Evolutionary conservation across 2,113 vertebrate genomes (phyloP).

Genomic region (Oncorhynchus kisutch): DNA sequence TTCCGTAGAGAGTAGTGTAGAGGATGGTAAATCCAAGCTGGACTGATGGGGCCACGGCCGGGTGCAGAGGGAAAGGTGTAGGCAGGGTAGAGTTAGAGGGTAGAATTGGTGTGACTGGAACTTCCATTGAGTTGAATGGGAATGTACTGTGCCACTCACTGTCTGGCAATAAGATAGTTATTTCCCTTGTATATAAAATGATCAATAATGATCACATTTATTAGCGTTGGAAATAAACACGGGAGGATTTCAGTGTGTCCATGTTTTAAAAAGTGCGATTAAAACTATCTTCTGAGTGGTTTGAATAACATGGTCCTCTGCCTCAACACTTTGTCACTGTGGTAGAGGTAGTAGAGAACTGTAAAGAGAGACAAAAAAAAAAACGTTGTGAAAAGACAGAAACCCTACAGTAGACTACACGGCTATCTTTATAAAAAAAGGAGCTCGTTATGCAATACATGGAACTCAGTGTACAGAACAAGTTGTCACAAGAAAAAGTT

Average conservation of each 20-base stretch:
- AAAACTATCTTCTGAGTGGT: neutral
- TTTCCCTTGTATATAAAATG: neutral
- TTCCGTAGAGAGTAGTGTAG: slow-evolving; percentile 78
- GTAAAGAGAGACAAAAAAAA: neutral
- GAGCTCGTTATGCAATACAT: neutral
- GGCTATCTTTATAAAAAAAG: too few species aligned
- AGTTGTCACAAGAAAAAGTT: too few species aligned
- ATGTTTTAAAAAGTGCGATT: neutral
- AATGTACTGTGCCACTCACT: neutral
- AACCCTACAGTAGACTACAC: neutral
- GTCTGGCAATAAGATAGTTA: neutral
- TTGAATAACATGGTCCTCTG: neutral
- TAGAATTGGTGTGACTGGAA: slow-evolving; percentile 21
- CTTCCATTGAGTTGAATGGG: slow-evolving; percentile 43
- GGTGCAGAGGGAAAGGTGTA: slow-evolving; percentile 69
- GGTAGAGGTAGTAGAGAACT: neutral
- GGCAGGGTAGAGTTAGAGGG: slow-evolving; percentile 43
- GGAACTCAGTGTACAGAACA: neutral
- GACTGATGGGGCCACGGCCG: slow-evolving; percentile 81
- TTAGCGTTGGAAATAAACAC: neutral
- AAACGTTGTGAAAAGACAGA: neutral
- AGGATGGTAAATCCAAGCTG: slow-evolving; percentile 82
- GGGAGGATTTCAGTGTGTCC: neutral
- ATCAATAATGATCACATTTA: neutral
- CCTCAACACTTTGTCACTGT: neutral